Conservation (phyloP, 2,113 vertebrate genomes). For the Anarrhichthys ocellatus region DNA sequence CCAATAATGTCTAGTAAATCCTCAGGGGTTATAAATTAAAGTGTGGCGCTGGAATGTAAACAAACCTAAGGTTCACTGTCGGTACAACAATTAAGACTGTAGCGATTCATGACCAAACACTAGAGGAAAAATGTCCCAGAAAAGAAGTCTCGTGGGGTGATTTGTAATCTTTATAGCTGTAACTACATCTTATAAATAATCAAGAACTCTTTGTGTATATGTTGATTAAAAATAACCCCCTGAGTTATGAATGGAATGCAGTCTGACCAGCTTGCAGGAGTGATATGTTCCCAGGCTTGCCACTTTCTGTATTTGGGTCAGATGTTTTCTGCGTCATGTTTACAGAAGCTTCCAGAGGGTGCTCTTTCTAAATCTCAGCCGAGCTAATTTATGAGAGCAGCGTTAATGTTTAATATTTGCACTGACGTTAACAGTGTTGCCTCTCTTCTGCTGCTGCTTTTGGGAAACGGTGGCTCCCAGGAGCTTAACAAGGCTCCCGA, state of each 20-base stretch:
- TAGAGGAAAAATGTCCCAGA: neutral
- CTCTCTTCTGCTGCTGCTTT: neutral
- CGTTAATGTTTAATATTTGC: constrained; percentile 51
- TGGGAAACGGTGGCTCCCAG: constrained; percentile 32
- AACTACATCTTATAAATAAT: constrained; percentile 49
- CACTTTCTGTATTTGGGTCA: constrained; percentile 33
- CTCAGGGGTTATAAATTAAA: neutral
- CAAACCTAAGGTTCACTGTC: neutral
- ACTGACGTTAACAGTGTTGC: neutral
- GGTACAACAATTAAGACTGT: neutral
- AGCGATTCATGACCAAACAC: neutral
- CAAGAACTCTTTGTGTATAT: neutral
- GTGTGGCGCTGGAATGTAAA: neutral
- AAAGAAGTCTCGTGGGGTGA: constrained; percentile 1
- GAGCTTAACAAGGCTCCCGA: constrained; percentile 19
- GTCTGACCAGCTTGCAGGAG: constrained; percentile 19
- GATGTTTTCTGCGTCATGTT: constrained; percentile 43
- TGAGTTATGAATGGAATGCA: constrained; percentile 45
- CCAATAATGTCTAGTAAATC: neutral
- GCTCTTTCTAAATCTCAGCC: constrained; percentile 22
- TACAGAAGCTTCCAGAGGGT: constrained; percentile 35
- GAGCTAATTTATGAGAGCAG: constrained; percentile 37
- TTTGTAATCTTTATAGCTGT: neutral
- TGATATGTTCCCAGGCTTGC: constrained; percentile 25
- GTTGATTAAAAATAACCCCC: constrained; percentile 19